These are phyloP conservation scores for Sarcophaga carnaria DNA, from an alignment of 2,888 invertebrate species.

Conservation along the genomic window DNA sequence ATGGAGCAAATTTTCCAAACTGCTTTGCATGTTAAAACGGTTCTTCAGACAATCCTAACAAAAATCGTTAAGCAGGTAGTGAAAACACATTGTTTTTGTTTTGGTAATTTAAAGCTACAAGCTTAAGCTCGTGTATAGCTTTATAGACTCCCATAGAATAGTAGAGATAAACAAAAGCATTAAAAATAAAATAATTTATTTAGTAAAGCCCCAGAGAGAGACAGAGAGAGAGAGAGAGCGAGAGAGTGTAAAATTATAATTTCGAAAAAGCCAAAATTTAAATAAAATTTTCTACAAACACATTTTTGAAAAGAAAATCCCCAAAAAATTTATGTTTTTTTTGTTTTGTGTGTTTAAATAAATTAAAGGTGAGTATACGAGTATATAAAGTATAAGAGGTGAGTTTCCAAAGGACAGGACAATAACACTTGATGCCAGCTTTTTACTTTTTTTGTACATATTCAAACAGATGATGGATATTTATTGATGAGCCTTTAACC, in stretches of 20 bases:
- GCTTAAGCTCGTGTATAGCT: not conserved
- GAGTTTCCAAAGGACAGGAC: conserved; percentile 63
- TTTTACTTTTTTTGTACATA: conserved; percentile 23
- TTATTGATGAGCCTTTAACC: conserved; percentile 56
- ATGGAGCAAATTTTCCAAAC: conserved; percentile 67
- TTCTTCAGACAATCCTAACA: conserved; percentile 75
- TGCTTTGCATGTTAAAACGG: conserved; percentile 73
- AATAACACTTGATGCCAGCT: conserved; percentile 57
- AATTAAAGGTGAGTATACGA: conserved; percentile 43
- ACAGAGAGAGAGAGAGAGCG: conserved; percentile 4
- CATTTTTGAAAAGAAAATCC: not conserved
- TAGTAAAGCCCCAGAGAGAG: conserved; percentile 47
- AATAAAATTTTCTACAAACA: conserved; percentile 41
- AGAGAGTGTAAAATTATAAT: conserved; percentile 36
- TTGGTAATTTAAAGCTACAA: conserved; percentile 41
- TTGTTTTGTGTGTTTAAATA: not conserved
- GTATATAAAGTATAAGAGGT: conserved; percentile 19
- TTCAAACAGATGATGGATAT: conserved; percentile 13
- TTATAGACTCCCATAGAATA: conserved; percentile 55
- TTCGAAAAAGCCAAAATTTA: conserved; percentile 30
- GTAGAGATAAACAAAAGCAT: conserved; percentile 31
- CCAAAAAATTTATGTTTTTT: not conserved
- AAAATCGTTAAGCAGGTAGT: conserved; percentile 31
- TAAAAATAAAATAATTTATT: conserved; percentile 32
- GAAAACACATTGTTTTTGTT: conserved; percentile 44